phyloP scores from a whole-genome alignment of 30 jellyfish, hydroid and myxozoan genomes.

The Pseudorhiza aurosa region DNA sequence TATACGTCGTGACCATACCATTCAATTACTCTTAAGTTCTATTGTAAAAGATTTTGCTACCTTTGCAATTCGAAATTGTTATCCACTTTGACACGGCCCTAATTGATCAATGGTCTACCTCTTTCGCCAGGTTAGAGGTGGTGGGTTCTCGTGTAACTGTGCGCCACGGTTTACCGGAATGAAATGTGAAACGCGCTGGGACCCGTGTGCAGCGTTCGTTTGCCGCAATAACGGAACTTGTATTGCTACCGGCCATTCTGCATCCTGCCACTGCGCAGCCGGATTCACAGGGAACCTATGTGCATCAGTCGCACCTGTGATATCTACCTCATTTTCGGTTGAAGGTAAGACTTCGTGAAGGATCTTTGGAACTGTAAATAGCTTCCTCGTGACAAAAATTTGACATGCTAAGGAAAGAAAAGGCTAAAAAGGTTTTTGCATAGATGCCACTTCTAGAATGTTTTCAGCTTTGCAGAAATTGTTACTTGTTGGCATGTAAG shows the following conservation, averaged over 20 bases:
- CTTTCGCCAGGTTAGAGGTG: background rate
- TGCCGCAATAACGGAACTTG: slow-evolving; percentile 55
- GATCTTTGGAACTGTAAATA: too few species aligned
- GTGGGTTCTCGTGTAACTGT: slow-evolving; percentile 42
- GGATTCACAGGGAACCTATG: slow-evolving; percentile 29
- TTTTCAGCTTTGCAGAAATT: too few species aligned
- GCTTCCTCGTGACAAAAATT: too few species aligned
- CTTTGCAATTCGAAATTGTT: too few species aligned
- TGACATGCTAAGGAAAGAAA: too few species aligned
- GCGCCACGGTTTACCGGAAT: slow-evolving; percentile 20
- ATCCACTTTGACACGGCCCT: background rate
- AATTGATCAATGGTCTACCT: background rate
- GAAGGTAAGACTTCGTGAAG: background rate
- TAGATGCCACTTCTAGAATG: too few species aligned
- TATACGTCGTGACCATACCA: too few species aligned
- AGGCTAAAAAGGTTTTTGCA: too few species aligned
- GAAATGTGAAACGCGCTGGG: slow-evolving; percentile 23
- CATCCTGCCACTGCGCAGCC: slow-evolving; percentile 18
- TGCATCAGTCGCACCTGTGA: background rate
- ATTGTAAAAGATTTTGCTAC: too few species aligned
- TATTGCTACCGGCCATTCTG: background rate
- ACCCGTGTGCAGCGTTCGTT: slow-evolving; percentile 17
- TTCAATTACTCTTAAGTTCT: too few species aligned
- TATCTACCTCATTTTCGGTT: background rate
- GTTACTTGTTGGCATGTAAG: too few species aligned